These are phyloP conservation scores for Caenorhabditis brenneri DNA, from an alignment of 1,140 invertebrate genomes.

Conservation along the genomic window DNA sequence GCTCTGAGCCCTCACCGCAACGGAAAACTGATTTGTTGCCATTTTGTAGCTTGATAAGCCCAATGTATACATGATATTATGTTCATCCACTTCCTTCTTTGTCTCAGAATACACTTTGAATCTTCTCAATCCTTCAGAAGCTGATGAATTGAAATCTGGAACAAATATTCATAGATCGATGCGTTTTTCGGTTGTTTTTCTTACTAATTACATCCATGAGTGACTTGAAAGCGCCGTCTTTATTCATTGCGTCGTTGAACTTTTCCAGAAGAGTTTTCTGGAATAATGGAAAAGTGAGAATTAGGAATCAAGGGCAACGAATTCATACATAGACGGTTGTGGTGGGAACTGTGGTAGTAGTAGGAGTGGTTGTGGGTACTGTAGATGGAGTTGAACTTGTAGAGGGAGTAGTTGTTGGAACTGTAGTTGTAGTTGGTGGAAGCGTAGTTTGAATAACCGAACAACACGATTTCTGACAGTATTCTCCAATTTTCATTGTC, in stretches of 20 bases:
- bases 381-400: too few relatives aligned
- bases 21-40: constrained; percentile 32
- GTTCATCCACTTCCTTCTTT: constrained; percentile 45
- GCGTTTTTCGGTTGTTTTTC: background rate
- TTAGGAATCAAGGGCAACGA: too few relatives aligned
- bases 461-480: constrained; percentile 9
- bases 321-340: background rate
- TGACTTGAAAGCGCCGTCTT: constrained; percentile 21
- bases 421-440: background rate
- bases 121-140: constrained; percentile 20
- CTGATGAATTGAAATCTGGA: constrained; percentile 23
- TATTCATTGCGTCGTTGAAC: constrained; percentile 37
- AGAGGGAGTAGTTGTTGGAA: too few relatives aligned
- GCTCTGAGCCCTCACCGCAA: too few relatives aligned
- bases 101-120: constrained; percentile 43
- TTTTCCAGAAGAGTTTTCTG: constrained; percentile 9
- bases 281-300: background rate
- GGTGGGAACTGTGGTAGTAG: background rate
- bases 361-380: background rate
- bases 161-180: background rate
- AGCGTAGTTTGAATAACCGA: background rate
- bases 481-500: constrained; percentile 14
- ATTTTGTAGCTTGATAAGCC: constrained; percentile 33
- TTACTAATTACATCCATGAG: constrained; percentile 34
- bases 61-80: constrained; percentile 34